Evolutionary conservation across 2,888 invertebrate genomes (phyloP).

Genomic region (Drosophila anomelani): DNA sequence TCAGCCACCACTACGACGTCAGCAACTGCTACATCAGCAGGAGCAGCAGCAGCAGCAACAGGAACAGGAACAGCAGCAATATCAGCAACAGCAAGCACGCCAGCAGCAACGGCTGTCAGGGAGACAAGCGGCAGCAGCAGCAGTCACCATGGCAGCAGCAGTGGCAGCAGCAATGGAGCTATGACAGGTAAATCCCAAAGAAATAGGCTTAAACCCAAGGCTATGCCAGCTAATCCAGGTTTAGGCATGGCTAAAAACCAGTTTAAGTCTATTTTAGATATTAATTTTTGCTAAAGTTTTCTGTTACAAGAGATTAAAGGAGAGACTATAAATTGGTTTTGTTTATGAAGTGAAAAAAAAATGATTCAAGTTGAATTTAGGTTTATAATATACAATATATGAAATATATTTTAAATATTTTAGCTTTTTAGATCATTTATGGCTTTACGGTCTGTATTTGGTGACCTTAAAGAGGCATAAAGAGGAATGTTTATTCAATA

Average conservation of each 20-base stretch:
- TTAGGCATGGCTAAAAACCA: background rate
- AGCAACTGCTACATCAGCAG: constrained; percentile 21
- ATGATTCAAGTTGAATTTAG: background rate
- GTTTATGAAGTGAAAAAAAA: background rate
- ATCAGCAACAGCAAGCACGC: constrained; percentile 24
- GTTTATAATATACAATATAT: too few relatives aligned
- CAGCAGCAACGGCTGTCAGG: constrained; percentile 23
- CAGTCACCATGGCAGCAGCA: background rate
- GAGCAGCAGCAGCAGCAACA: constrained; percentile 17
- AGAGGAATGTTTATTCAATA: background rate
- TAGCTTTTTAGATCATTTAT: background rate
- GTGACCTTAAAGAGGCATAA: too few relatives aligned
- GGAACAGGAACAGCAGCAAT: constrained; percentile 34
- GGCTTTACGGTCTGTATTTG: background rate
- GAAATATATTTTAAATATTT: too few relatives aligned
- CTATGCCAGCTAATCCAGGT: background rate
- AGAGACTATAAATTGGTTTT: background rate
- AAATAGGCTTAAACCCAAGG: background rate
- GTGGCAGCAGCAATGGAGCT: constrained; percentile 72
- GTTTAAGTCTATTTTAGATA: background rate
- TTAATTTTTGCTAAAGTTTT: background rate
- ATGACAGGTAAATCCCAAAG: constrained; percentile 79
- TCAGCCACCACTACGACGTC: constrained; percentile 37
- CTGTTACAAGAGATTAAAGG: background rate
- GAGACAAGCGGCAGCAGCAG: constrained; percentile 36